Evolutionary conservation across 2,888 invertebrate genomes (phyloP).

Genomic region (Sarcophaga carnaria): DNA sequence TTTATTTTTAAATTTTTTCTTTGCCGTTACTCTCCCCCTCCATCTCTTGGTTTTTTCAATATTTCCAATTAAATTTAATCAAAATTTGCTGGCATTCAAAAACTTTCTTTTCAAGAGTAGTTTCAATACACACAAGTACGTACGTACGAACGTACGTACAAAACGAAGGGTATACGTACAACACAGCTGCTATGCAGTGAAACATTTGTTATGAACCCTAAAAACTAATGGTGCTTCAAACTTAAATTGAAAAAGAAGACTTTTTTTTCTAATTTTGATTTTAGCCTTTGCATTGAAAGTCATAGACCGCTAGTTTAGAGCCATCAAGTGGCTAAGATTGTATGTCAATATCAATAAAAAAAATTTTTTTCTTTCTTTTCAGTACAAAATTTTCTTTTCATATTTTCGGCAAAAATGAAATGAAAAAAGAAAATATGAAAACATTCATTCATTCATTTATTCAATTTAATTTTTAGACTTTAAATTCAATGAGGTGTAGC

Average conservation of each 20-base stretch:
- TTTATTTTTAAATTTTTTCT: too few species aligned
- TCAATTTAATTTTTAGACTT: constrained; percentile 49
- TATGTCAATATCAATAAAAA: constrained; percentile 6
- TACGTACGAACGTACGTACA: not conserved
- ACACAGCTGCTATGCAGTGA: too few species aligned
- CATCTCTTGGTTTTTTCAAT: not conserved
- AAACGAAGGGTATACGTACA: too few species aligned
- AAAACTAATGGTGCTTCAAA: constrained; percentile 60
- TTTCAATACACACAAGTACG: not conserved
- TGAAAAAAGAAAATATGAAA: constrained; percentile 13
- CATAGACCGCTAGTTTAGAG: too few species aligned
- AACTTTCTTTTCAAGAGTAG: not conserved
- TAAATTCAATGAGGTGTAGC: constrained; percentile 47
- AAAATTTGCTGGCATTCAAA: not conserved
- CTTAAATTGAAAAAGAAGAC: constrained; percentile 56
- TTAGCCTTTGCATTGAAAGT: too few species aligned
- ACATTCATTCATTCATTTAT: constrained; percentile 15
- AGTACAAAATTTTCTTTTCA: constrained; percentile 30
- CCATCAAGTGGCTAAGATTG: not conserved
- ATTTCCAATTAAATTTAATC: constrained; percentile 22
- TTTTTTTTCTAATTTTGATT: constrained; percentile 24
- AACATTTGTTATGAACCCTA: constrained; percentile 15
- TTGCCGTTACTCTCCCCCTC: too few species aligned
- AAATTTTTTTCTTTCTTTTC: not conserved
- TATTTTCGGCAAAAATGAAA: constrained; percentile 38